phyloP scores from a whole-genome alignment of 2,113 vertebrate species.

The Lethenteron camtschaticum region DNA sequence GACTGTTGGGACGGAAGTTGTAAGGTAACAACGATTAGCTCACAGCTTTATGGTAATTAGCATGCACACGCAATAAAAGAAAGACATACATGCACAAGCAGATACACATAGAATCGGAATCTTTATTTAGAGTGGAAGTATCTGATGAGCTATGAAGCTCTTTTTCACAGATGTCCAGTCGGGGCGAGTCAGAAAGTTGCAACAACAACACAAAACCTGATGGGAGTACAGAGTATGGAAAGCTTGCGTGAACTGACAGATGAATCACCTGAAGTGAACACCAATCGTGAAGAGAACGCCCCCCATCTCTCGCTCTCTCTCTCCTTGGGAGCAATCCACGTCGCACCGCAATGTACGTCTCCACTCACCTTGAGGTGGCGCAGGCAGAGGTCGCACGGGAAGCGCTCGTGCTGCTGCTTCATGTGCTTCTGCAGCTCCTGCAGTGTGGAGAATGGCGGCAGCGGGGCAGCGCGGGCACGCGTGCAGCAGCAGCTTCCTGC shows the following conservation, averaged over 20 bases:
- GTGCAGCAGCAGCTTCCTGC: conserved; percentile 54
- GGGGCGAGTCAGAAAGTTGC: too few species aligned
- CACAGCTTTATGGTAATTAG: background rate
- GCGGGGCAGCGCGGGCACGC: conserved; percentile 49
- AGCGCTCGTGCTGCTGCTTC: conserved; percentile 81
- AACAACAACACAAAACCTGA: too few species aligned
- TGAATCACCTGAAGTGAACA: background rate
- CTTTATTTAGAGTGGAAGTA: too few species aligned
- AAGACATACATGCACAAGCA: too few species aligned
- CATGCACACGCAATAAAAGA: too few species aligned
- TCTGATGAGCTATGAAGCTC: too few species aligned
- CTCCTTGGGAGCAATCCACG: background rate
- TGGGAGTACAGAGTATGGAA: background rate
- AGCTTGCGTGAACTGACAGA: background rate
- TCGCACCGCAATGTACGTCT: background rate
- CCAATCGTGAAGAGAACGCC: background rate
- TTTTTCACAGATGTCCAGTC: too few species aligned
- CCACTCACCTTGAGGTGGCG: conserved; percentile 66
- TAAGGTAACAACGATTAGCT: background rate
- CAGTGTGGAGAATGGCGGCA: conserved; percentile 49
- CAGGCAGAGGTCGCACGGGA: conserved; percentile 77
- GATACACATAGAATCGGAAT: too few species aligned
- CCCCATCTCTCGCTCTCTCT: background rate
- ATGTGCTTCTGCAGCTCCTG: conserved; percentile 89
- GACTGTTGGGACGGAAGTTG: background rate